These are phyloP conservation scores for Epizoanthus stellaris DNA, from an alignment of 92 coral and sea anemone genomes.

Conservation along the genomic window DNA sequence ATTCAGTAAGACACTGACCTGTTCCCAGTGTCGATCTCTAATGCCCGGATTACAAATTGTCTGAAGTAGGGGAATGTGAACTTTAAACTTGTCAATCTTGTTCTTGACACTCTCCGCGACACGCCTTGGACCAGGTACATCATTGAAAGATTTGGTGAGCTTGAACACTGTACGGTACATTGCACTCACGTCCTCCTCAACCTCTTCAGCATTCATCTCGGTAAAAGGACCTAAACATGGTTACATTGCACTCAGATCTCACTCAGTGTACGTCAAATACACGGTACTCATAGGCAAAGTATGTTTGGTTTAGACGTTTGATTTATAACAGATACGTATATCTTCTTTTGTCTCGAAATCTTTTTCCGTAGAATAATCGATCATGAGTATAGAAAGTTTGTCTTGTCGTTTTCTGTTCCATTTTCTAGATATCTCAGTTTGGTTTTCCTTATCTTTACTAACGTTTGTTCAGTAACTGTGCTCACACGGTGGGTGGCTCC, in stretches of 20 bases:
- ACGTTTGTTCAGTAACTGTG: no score
- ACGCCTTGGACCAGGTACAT: conserved; percentile 95
- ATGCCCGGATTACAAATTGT: conserved; percentile 97
- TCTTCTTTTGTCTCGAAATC: no score
- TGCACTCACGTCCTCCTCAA: conserved; percentile 90
- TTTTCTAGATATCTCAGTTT: no score
- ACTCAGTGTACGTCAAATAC: no score
- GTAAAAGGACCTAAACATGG: conserved; percentile 85
- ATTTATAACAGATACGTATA: no score
- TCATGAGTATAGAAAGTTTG: no score
- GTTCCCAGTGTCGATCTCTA: conserved; percentile 97
- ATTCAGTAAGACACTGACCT: conserved; percentile 56
- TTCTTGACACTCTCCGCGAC: conserved; percentile 96
- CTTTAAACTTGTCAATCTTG: conserved; percentile 98
- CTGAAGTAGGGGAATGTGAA: conserved; percentile 91
- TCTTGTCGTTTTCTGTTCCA: no score
- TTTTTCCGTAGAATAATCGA: no score
- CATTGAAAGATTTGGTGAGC: conserved; percentile 93
- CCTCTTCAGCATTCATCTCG: conserved; percentile 94
- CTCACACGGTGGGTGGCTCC: no score
- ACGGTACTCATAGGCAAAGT: no score
- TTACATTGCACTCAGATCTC: not conserved
- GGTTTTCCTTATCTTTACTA: no score
- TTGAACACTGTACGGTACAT: conserved; percentile 93
- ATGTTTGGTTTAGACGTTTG: no score